Base-by-base conservation (phyloP, 2,113 vertebrate genomes). In the Dasyornis broadbenti region DNA sequence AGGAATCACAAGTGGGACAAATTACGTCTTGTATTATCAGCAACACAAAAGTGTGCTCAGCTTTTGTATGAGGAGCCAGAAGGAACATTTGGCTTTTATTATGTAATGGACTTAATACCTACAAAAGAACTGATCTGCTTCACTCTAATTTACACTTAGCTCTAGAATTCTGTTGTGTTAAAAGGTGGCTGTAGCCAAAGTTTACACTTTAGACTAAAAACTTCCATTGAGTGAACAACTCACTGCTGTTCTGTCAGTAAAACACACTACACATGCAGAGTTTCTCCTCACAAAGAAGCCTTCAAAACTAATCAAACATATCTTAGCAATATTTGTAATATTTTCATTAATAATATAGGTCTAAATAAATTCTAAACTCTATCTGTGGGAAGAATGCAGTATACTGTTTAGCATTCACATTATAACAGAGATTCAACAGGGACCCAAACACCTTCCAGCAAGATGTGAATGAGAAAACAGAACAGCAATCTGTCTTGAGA, bases 11-110 rank as follows among this genome's bases (percentile, higher is more conserved):
- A 96, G 63, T 54, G 47, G 82, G 59, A 90, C n/a, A 49, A 52
- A 82, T 79, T 70, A 64, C 50, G 95, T 91, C 66, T 81, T 93
- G n/a, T 68, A 89, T 53, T 93, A 96, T 89, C 90, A 90, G 72
- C 56, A 75, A 61, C 35, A 80, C 61, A 64, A 30, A 96, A 90
- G 40, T 76, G 89, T 96, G 90, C 33, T 86, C 0, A 21, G 72
- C 76, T 90, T 86, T 90, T 75, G 40, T 50, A 35, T 14, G n/a
- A 89, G n/a, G 60, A 96, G 92, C 82, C 88, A 95, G 83, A 12
- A 86, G 49, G 57, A 97, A 92, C 69, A 90, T 90, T 89, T 92
- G 89, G 64, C 64, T 95, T 95, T 93, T 81, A 90, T 93, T 93
- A 70, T 30, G 1, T 10, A 92, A 93, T 8, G n/a, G 68, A 86